Conservation (phyloP, 2,113 vertebrate genomes). For the Ornithorhynchus anatinus region DNA sequence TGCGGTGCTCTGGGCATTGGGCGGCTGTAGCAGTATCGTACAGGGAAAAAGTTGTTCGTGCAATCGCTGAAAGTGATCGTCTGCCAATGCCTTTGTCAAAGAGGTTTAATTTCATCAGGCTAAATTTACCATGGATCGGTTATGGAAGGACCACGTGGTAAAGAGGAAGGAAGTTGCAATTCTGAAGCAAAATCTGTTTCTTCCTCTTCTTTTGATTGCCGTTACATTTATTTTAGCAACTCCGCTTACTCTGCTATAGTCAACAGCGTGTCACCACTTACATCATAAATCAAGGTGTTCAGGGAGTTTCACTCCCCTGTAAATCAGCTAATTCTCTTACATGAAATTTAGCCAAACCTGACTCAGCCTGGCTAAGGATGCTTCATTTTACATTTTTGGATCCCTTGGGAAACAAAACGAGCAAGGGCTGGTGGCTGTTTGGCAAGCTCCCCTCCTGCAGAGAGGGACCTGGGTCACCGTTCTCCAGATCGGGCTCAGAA, state of each 20-base stretch:
- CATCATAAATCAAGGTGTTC: background rate
- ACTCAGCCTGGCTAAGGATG: constrained; percentile 5
- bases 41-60: too few species aligned
- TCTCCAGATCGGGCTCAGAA: background rate
- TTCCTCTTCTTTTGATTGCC: constrained; percentile 40
- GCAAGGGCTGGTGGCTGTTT: background rate
- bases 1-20: too few species aligned
- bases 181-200: constrained; percentile 29
- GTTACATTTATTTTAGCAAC: constrained; percentile 9
- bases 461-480: constrained; percentile 1
- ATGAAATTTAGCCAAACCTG: constrained; percentile 25
- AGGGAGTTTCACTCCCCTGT: constrained; percentile 11
- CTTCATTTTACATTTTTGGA: constrained; percentile 15
- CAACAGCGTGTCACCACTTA: constrained; percentile 30
- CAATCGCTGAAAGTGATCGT: too few species aligned
- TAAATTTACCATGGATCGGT: background rate
- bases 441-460: constrained; percentile 24
- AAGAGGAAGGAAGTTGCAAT: constrained; percentile 48
- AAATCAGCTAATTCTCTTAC: constrained; percentile 5
- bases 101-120: background rate
- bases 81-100: background rate
- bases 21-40: too few species aligned
- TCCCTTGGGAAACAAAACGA: background rate
- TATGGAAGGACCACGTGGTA: constrained; percentile 10
- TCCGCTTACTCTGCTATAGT: constrained; percentile 14